Base-by-base conservation (phyloP, 2,113 vertebrate species). In the Phrynosoma platyrhinos region DNA sequence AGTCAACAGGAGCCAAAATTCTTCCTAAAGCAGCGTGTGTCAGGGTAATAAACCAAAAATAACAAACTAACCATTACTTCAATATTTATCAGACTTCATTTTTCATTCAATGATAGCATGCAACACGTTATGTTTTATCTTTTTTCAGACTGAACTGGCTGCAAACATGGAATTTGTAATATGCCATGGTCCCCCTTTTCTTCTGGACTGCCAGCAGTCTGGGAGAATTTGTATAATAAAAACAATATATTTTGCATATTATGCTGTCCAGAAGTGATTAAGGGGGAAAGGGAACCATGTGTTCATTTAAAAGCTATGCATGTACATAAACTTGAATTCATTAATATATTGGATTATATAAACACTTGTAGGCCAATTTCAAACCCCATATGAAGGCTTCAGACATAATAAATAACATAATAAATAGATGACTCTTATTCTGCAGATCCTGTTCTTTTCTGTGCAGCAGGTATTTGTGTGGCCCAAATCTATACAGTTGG, bases 1-100 rank as follows among this genome's bases (percentile, higher is more conserved):
- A 76, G 71, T 91, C 82, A 91, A 86, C 87, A 87, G 82, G 42
- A 13, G 23, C 92, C 92, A 92, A 92, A 93, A 95, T 91, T 81
- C 88, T 66, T 93, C 80, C 93, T 87, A 76, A 90, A 93, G 84
- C 88, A 85, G 88, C 93, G 83, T 79, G 87, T 87, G 72, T 94
- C 87, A 89, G 85, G 75, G 82, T 92, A 95, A 94, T 93, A 82
- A 90, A 82, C 89, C 83, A 94, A 92, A 90, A 94, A 96, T 91
- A 93, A 92, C 94, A 95, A 92, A 90, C 71, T 93, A 93, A 94
- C 92, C 86, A 94, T 89, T 94, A 68, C 84, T 90, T 83, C 0
- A 18, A 83, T 93, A 78, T 90, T 94, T 94, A 95, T 91, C 92
- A 80, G 87, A 86, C 85, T 92, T 92, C 92, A 91, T 93, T 95